Evolutionary conservation across 2,797 vertebrate genomes (phyloP).

Genomic region (Melanotaenia pygmaea): DNA sequence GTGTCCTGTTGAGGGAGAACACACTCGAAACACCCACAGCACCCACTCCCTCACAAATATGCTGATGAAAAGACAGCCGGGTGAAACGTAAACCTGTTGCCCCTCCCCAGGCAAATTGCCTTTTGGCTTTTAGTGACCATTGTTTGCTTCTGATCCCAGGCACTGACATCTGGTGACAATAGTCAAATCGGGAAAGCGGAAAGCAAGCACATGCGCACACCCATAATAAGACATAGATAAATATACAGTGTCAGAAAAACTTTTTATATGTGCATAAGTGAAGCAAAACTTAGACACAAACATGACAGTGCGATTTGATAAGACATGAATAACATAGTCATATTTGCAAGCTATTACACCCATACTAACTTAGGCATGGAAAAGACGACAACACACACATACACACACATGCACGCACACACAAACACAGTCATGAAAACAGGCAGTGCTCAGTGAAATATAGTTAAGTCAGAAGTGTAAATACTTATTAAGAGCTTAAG

Average conservation of each 20-base stretch:
- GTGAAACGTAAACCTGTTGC: conserved; percentile 66
- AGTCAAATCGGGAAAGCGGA: conserved; percentile 59
- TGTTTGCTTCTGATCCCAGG: conserved; percentile 82
- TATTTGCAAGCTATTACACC: conserved; percentile 10
- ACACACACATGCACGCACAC: conserved; percentile 9
- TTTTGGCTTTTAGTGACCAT: conserved; percentile 78
- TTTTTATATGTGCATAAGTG: not conserved
- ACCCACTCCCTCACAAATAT: conserved; percentile 24
- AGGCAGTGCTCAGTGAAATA: conserved; percentile 16
- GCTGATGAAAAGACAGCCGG: conserved; percentile 45
- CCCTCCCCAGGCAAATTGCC: conserved; percentile 67
- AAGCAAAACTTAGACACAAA: not conserved
- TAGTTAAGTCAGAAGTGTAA: conserved; percentile 27
- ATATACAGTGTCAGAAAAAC: conserved; percentile 28
- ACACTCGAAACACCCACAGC: conserved; percentile 22
- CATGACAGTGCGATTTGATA: not conserved
- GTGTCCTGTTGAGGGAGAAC: conserved; percentile 1
- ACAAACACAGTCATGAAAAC: not conserved
- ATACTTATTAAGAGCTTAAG: conserved; percentile 49
- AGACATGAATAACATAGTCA: not conserved
- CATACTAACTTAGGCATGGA: conserved; percentile 1
- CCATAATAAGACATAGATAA: conserved; percentile 5
- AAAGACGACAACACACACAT: conserved; percentile 11
- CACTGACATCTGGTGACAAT: conserved; percentile 83
- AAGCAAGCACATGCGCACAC: conserved; percentile 38